Evolutionary conservation across 2,888 invertebrate genomes (phyloP).

Genomic region (Polydrusus pterygomalis): DNA sequence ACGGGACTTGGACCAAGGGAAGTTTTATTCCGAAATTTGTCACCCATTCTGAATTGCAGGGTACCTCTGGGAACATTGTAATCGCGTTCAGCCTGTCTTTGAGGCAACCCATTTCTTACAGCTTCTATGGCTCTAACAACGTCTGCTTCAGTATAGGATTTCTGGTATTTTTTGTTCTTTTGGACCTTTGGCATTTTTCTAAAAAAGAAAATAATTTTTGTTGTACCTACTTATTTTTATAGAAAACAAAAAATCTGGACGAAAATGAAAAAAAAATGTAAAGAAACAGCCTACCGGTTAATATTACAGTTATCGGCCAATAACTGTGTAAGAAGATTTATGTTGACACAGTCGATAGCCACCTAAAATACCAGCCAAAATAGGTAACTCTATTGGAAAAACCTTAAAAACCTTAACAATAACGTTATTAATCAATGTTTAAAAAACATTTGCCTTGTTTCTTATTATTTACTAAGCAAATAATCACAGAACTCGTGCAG

Average conservation of each 20-base stretch:
- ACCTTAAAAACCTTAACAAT: too few relatives aligned
- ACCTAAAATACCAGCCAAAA: neutral
- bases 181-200: slow-evolving; percentile 16
- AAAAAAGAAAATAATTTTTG: slow-evolving; percentile 5
- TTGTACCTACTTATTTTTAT: neutral
- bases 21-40: slow-evolving; percentile 22
- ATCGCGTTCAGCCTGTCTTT: slow-evolving; percentile 4
- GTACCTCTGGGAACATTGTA: slow-evolving; percentile 20
- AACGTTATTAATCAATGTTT: too few relatives aligned
- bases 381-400: neutral
- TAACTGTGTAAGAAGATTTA: neutral
- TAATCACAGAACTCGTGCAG: too few relatives aligned
- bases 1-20: slow-evolving; percentile 15
- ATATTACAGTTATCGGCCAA: neutral
- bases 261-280: slow-evolving; percentile 4
- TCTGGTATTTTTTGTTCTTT: slow-evolving; percentile 4
- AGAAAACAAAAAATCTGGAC: neutral
- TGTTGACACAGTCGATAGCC: neutral
- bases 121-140: neutral
- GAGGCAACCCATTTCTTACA: slow-evolving; percentile 6
- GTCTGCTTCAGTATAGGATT: slow-evolving; percentile 4
- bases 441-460: too few relatives aligned
- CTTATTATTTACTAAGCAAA: too few relatives aligned
- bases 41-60: slow-evolving; percentile 5
- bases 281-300: neutral